A percentile compares a stretch with the other conserved stretches of the same genome.
Evolutionary conservation across 2,888 invertebrate species (phyloP).

Genomic region (Ophion obscuratus): DNA sequence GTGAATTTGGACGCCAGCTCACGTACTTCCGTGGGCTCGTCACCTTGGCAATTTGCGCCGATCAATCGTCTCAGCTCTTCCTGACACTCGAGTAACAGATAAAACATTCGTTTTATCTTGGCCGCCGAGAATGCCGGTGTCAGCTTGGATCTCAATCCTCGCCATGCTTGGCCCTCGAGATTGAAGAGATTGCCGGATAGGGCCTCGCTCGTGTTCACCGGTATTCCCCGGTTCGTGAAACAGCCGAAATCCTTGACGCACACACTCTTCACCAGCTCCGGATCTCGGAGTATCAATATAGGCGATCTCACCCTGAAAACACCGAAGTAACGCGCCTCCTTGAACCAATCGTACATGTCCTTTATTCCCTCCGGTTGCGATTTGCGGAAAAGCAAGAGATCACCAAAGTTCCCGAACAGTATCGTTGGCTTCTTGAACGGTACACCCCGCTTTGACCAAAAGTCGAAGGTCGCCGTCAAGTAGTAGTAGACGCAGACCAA

Average conservation of each 20-base stretch:
- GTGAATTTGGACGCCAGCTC: constrained; percentile 84
- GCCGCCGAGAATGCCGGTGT: constrained; percentile 85
- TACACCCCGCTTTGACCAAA: constrained; percentile 78
- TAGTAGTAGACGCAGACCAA: constrained; percentile 74
- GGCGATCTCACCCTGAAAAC: constrained; percentile 79
- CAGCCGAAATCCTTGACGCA: constrained; percentile 78
- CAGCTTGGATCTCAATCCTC: constrained; percentile 83
- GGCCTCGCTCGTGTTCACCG: constrained; percentile 80
- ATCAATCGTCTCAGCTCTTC: constrained; percentile 79
- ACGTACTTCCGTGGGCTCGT: constrained; percentile 80
- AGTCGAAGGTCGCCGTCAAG: constrained; percentile 79
- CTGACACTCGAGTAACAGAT: constrained; percentile 82
- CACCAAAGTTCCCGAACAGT: constrained; percentile 78
- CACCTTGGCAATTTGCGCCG: constrained; percentile 52
- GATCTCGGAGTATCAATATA: constrained; percentile 79
- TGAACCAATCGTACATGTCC: constrained; percentile 81
- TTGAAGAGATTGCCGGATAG: constrained; percentile 82
- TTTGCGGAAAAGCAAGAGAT: constrained; percentile 76
- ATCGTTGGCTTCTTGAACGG: constrained; percentile 79
- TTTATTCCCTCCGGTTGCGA: constrained; percentile 78
- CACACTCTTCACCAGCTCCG: constrained; percentile 78
- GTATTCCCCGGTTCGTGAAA: constrained; percentile 81
- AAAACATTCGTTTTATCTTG: constrained; percentile 85
- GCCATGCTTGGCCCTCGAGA: constrained; percentile 83
- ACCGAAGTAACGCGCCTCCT: constrained; percentile 78